Base-by-base conservation (phyloP, 2,113 vertebrate genomes). In the Bujurquina vittata region DNA sequence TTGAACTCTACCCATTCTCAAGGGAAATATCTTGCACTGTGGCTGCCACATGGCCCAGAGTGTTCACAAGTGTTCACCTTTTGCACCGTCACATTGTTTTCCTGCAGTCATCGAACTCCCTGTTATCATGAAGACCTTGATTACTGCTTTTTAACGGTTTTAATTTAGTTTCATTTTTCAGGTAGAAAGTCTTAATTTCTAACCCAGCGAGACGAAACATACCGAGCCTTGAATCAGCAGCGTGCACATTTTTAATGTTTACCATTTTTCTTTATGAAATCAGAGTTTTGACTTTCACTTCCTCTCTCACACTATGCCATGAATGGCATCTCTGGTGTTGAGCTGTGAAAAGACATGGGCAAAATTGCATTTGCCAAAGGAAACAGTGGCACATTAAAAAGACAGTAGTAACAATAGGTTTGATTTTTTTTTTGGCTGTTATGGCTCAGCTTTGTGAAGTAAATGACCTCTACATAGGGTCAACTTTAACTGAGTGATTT, bases 391-490 rank as follows among this genome's bases (percentile, higher is more conserved):
- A 52, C 12, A 43, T 11, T 43, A 49, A 17, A 17, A 17, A 49
- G 5, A 46, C 43, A 46, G 43, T 14, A 46, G 14, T 2, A 49
- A 17, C 15, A 9, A 35, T 17, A 14, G 15, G 31, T 72, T 29
- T 52, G 20, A 20, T 31, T 23, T 52, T 43, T n/a, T 69, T 54
- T 52, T n/a, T n/a, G n/a, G n/a, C 67, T 54, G 46, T 31, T 52
- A 72, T 46, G 46, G 10, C 10, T 72, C 67, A 52, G 17, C 46
- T 31, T 31, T 26, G 46, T 52, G 46, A 72, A 3, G 18, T 52
- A 54, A 72, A 72, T 54, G 67, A 72, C 67, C 67, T 72, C 67
- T 31, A 46, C 55, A 76, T 55, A 20, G 54, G 22, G 74, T 76
- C n/a, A 15, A 59, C 37, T 80, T 69, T 22, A 78, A 22, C 17